These are phyloP conservation scores for Gambusia holbrooki DNA, from an alignment of 2,113 vertebrate species.

Conservation along the genomic window DNA sequence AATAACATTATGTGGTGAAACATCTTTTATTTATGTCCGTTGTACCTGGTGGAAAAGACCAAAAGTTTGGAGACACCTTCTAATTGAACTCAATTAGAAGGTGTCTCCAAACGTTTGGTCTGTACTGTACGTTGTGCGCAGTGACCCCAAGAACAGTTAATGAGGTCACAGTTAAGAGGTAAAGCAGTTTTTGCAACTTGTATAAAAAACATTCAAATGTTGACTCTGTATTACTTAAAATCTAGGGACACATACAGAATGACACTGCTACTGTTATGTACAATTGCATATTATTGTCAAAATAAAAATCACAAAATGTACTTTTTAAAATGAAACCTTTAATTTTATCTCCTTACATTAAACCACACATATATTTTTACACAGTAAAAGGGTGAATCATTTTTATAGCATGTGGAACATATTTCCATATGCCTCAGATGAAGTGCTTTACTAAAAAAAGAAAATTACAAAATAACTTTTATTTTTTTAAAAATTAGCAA, in stretches of 20 bases:
- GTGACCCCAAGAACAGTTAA: not conserved
- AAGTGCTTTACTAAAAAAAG: constrained; percentile 12
- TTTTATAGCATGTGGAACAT: not conserved
- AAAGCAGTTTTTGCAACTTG: not conserved
- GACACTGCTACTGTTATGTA: not conserved
- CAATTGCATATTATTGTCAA: not conserved
- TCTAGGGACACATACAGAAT: not conserved
- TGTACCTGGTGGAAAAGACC: not conserved
- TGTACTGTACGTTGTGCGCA: too few species aligned
- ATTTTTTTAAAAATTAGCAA: not conserved
- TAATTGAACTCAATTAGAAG: too few species aligned
- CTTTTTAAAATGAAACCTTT: constrained; percentile 55
- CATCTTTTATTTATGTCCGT: not conserved
- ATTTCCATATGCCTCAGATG: not conserved
- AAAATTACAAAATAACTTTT: not conserved
- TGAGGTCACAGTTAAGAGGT: not conserved
- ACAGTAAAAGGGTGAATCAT: constrained; percentile 7
- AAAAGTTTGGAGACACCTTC: too few species aligned
- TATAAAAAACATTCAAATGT: not conserved
- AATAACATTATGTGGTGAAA: not conserved
- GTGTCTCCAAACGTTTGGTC: too few species aligned
- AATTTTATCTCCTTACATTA: constrained; percentile 55
- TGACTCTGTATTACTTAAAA: not conserved
- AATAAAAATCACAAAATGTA: constrained; percentile 19
- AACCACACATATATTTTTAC: constrained; percentile 17